Conservation (phyloP, 2,888 invertebrate species). For the Seira ritae region DNA sequence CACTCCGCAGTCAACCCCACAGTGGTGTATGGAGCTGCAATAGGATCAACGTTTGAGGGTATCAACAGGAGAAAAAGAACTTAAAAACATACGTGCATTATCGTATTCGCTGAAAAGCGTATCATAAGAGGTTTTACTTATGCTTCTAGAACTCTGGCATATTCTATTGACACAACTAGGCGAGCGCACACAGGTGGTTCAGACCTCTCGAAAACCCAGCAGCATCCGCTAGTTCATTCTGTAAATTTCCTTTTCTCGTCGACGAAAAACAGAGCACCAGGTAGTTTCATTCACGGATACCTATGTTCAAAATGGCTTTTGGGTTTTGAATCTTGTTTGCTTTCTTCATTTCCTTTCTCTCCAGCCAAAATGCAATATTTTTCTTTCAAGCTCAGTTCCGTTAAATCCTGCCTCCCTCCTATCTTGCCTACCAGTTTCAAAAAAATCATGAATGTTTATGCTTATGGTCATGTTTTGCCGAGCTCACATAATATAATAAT, state of each 20-base stretch:
- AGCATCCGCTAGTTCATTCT: no score
- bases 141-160: constrained; percentile 44
- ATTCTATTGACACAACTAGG: constrained; percentile 60
- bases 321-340: no score
- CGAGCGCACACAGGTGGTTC: constrained; percentile 73
- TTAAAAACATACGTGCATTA: not conserved
- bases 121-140: not conserved
- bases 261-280: no score
- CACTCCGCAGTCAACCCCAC: not conserved
- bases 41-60: not conserved
- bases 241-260: no score
- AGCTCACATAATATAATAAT: no score
- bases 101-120: constrained; percentile 1
- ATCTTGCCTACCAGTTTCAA: constrained; percentile 7
- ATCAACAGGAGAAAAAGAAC: constrained; percentile 17
- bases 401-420: not conserved
- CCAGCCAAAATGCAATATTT: not conserved
- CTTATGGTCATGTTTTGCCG: no score
- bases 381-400: constrained; percentile 18
- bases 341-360: no score
- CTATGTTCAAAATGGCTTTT: no score
- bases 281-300: no score
- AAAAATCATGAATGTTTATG: no score
- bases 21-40: not conserved
- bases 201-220: not conserved